These are phyloP conservation scores for Lamprologus tigripictilis DNA, from an alignment of 2,113 vertebrate genomes.

Conservation along the genomic window DNA sequence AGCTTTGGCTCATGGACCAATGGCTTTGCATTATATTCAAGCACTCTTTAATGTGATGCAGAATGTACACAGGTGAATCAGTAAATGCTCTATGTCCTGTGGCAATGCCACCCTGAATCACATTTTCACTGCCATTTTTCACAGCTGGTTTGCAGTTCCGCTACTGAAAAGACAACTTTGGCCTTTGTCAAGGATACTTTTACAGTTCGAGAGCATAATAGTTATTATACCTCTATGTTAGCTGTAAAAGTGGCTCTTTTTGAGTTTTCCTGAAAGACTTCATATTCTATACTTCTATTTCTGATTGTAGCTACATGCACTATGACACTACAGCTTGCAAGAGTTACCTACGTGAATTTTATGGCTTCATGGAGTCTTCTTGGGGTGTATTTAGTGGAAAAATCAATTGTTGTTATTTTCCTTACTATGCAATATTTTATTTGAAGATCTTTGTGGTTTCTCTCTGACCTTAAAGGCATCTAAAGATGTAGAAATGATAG, in stretches of 20 bases:
- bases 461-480: background rate
- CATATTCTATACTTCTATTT: background rate
- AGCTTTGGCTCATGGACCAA: background rate
- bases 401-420: background rate
- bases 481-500: too few relatives aligned
- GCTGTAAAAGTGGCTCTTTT: background rate
- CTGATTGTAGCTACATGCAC: background rate
- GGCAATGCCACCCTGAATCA: background rate
- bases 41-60: background rate
- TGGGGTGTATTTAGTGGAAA: background rate
- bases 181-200: background rate
- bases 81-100: background rate
- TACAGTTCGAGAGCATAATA: background rate
- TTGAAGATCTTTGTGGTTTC: background rate
- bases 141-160: background rate
- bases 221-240: background rate
- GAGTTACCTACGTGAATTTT: background rate
- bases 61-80: background rate
- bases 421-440: background rate
- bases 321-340: background rate
- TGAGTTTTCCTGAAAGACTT: background rate
- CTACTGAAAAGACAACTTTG: background rate
- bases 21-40: background rate
- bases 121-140: background rate
- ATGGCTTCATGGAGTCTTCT: background rate